phyloP scores from a whole-genome alignment of 2,113 vertebrate species.

The Bagarius yarrelli region DNA sequence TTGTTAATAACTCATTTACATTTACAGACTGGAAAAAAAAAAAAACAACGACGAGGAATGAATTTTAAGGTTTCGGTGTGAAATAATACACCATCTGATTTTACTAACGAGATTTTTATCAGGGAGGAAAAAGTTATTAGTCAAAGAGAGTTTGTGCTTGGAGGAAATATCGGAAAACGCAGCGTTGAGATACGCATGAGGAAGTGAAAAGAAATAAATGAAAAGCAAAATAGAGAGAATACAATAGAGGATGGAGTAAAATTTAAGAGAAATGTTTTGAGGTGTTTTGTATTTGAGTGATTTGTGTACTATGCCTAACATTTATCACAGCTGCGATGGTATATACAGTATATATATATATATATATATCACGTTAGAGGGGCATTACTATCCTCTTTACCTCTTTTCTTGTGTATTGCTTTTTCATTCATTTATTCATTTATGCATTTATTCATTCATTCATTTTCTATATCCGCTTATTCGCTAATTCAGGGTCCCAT shows the following conservation, averaged over 20 bases:
- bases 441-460: too few species aligned
- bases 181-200: background rate
- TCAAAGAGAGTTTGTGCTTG: background rate
- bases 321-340: background rate
- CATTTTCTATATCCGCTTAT: too few species aligned
- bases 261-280: too few species aligned
- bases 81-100: background rate
- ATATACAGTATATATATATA: background rate
- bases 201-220: background rate
- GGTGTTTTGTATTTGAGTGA: background rate
- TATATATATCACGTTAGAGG: too few species aligned
- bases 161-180: constrained; percentile 5
- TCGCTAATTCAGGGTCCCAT: too few species aligned
- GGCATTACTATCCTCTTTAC: too few species aligned
- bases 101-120: constrained; percentile 20
- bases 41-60: background rate
- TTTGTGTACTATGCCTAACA: background rate
- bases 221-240: too few species aligned
- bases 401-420: background rate
- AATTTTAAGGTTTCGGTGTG: background rate
- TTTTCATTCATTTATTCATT: too few species aligned
- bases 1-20: background rate
- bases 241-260: too few species aligned
- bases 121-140: constrained; percentile 11
- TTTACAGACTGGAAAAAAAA: background rate